These are phyloP conservation scores for Grallaria varia DNA, from an alignment of 2,113 vertebrate genomes.

Conservation along the genomic window DNA sequence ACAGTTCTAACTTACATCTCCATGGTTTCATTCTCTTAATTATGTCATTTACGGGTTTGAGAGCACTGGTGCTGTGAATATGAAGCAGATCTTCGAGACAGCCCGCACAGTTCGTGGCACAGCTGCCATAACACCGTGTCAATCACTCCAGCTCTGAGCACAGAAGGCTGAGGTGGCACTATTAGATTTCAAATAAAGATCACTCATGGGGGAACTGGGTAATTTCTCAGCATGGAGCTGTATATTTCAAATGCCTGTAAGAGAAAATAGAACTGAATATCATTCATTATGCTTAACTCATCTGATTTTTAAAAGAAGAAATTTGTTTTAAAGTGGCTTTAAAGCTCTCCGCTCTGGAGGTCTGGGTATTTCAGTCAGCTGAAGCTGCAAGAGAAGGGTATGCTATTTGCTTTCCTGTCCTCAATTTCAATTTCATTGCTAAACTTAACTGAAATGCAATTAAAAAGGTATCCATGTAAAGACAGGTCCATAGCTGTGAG, in stretches of 20 bases:
- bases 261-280: background rate
- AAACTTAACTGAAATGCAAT: background rate
- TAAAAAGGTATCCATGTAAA: background rate
- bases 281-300: background rate
- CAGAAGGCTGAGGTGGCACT: background rate
- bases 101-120: background rate
- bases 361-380: background rate
- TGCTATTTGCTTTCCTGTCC: background rate
- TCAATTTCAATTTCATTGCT: background rate
- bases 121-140: background rate
- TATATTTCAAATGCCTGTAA: background rate
- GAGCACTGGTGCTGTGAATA: background rate
- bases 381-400: background rate
- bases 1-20: background rate
- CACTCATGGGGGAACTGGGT: background rate
- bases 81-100: background rate
- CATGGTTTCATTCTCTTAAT: background rate
- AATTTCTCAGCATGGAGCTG: background rate
- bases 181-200: background rate
- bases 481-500: background rate
- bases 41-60: background rate
- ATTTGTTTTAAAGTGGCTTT: background rate
- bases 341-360: background rate
- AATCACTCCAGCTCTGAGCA: background rate
- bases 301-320: conserved; percentile 10